Base-by-base conservation (phyloP, 2,797 vertebrate species). In the Enteromius fasciolatus region DNA sequence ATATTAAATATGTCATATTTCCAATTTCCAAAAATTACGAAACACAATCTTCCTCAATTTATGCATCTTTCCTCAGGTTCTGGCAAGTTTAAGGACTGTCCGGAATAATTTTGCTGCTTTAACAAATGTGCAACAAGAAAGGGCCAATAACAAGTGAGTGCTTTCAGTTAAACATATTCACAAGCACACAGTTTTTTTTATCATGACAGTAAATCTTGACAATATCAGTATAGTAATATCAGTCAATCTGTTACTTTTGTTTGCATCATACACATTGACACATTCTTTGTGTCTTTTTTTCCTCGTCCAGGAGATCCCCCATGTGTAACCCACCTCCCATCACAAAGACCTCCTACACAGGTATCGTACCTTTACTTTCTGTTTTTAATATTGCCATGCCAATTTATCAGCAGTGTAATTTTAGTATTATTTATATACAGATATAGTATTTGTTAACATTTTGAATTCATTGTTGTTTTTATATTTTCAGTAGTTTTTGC, bases 21-120 rank as follows among this genome's bases (percentile, higher is more conserved):
- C 25, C 41, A 75, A 18, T 20, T 36, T 23, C 3, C 1, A 20
- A 15, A 64, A 64, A 77, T 48, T 0, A 61, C 63, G 20, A 14
- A 33, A 73, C 18, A 54, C 28, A 20, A 36, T 6, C 33, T 5
- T 33, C 23, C 52, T 41, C n/a, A 59, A 25, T 59, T 18, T 18
- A 0, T 80, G 44, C 25, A 2, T 83, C 5, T 70, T 70, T 4
- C 54, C 23, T 20, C 39, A 99, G 98, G 98, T 99, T 92, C 95
- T 99, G 89, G 98, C 98, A 85, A 99, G 97, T 92, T 94, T 99
- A 88, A 95, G 98, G 94, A 99, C 98, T 86, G 98, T 99, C 91
- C 94, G 98, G 91, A 99, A 97, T 94, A 99, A 99, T 91, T 99
- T 99, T 93, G 97, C 97, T 93, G 97, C 97, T 90, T 94, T 99